Evolutionary conservation across 2,888 invertebrate genomes (phyloP), one percentile per base, ranked within the genome.

Genomic region (Chirona hameri): DNA sequence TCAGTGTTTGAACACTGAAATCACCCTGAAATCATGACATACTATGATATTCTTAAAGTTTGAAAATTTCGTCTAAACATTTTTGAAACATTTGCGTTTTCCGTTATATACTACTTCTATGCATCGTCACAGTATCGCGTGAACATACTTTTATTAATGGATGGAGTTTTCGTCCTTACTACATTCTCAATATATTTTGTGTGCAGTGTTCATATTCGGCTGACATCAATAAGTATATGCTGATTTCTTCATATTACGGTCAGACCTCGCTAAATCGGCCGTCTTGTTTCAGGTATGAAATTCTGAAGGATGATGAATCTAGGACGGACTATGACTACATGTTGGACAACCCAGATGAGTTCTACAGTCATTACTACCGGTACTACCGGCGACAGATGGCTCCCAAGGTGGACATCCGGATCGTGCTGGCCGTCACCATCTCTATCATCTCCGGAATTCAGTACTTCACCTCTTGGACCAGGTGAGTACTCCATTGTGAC

Each of bases 311-410:
- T 90, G 97, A 97, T 82, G 97, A 96, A 86, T 92, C 94, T 81
- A 90, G 96, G 86, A 90, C 91, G 21, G 96, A 97, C 88, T 97
- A 97, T 88, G 95, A 97, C 88, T 97, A 97, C 89, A 96, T 97
- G 95, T 90, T 97, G 89, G 97, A 98, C 88, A 94, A 98, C 89
- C 97, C 97, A 4, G 95, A 96, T 87, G 94, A 95, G 86, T 94
- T 95, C 87, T 96, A 96, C 88, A 93, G 94, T 57, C 94, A 96
- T 89, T 96, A 96, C 88, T 97, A 95, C 88, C 91, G 95, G 86
- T 97, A 97, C 88, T 98, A 97, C 88, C 90, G 95, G 60, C 90
- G 95, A 83, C 91, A 95, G 83, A 93, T 95, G 88, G 93, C 95
- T 0, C 96, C 97, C 1, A 95, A 96, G 89, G 95, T 98, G 7